Conservation (phyloP, 2,113 vertebrate genomes). For the Larimichthys polyactis region DNA sequence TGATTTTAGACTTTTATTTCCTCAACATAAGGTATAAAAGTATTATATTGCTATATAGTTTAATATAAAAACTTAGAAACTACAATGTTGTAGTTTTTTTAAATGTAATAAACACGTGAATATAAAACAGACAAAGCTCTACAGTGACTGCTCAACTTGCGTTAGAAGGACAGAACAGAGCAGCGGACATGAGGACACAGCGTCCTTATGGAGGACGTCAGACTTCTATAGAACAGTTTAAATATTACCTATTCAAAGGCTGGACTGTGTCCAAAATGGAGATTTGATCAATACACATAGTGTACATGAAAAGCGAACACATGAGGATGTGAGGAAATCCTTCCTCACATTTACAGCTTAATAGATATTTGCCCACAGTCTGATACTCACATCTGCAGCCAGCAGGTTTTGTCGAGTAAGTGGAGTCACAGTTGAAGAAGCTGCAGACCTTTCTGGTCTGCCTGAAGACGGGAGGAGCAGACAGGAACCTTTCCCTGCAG, state of each 20-base stretch:
- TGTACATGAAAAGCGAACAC: too few species aligned
- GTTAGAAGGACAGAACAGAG: too few species aligned
- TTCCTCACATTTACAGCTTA: neutral
- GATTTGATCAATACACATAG: neutral
- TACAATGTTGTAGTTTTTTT: too few species aligned
- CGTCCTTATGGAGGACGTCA: neutral
- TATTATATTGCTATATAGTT: too few species aligned
- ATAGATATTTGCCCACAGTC: neutral
- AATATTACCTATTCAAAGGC: neutral
- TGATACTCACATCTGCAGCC: conserved; percentile 88
- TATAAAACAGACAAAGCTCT: neutral
- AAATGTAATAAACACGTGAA: neutral
- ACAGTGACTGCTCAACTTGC: neutral
- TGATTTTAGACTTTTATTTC: too few species aligned
- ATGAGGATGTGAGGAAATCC: too few species aligned
- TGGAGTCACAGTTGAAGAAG: conserved; percentile 90
- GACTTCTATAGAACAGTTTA: neutral
- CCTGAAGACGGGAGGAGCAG: conserved; percentile 90
- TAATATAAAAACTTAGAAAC: too few species aligned
- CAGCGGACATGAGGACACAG: neutral
- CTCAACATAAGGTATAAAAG: too few species aligned
- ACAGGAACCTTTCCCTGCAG: conserved; percentile 91
- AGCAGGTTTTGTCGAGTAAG: conserved; percentile 82
- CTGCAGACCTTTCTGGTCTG: conserved; percentile 90
- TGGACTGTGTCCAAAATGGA: neutral